Evolutionary conservation across 2,113 vertebrate genomes (phyloP).

Genomic region (Callopanchax toddi): DNA sequence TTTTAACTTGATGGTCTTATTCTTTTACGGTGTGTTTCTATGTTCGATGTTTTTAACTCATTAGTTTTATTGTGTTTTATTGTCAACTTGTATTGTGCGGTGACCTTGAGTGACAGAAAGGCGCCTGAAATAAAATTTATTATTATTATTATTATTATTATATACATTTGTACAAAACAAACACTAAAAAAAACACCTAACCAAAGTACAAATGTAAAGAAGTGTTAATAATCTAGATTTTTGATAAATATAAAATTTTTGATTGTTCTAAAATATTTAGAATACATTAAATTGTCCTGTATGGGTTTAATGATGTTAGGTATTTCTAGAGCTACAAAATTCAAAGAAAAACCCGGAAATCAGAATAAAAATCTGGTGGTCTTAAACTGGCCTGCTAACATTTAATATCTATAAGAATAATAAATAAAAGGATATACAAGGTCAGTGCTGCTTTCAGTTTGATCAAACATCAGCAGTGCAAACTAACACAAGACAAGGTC

Average conservation of each 20-base stretch:
- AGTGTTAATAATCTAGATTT: background rate
- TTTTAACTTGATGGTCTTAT: no score
- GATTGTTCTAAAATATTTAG: background rate
- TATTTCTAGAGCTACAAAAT: background rate
- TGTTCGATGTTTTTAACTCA: no score
- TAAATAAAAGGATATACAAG: background rate
- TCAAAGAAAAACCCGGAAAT: background rate
- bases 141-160: no score
- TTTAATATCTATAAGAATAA: background rate
- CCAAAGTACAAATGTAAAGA: background rate
- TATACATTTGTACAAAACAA: background rate
- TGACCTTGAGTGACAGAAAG: no score
- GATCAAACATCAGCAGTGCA: background rate
- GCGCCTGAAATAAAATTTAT: no score
- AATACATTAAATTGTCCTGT: no score
- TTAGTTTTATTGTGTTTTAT: no score
- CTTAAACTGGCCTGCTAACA: background rate
- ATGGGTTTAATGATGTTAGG: background rate
- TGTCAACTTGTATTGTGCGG: no score
- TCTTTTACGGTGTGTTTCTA: no score
- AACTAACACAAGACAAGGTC: conserved; percentile 27
- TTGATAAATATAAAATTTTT: background rate
- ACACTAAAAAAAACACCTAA: background rate
- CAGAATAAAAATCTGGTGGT: background rate
- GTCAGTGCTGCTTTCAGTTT: background rate